Base-by-base conservation (phyloP, 2,797 vertebrate species). In the Ptychobarbus kaznakovi region DNA sequence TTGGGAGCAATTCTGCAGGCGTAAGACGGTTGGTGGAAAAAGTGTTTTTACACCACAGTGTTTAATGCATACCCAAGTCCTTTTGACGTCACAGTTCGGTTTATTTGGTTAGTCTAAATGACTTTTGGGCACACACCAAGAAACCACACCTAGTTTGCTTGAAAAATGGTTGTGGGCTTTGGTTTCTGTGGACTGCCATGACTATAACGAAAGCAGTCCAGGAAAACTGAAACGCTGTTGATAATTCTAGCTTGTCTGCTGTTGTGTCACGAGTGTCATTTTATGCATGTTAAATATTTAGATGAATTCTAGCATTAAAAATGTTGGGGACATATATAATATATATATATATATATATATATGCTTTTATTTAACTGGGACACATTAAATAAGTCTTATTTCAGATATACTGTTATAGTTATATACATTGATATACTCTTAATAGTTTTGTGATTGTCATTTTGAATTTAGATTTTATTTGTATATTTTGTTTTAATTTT, bases 1-100 rank as follows among this genome's bases (percentile, higher is more conserved):
- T 49, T 10, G 4, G 53, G 20, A 63, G 86, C 68, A 78, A 35
- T 83, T 77, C 68, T 74, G 75, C 86, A 78, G 51, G 63, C 13
- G 20, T 68, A 1, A 11, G 42, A 18, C 65, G 32, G n/a, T 49
- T 44, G 32, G 1, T 40, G 11, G 22, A 16, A 72, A 5, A 51
- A 1, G 16, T 49, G 42, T 3, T 20, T 32, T 32, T 20, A 28
- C 44, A 32, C 44, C 13, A 61, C 22, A 46, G n/a, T 16, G 13
- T 46, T 73, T 49, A 28, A 9, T 51, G 16, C 16, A 75, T 53
- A 35, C 16, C 5, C 73, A 53, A 75, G 49, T 73, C 69, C n/a
- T 16, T 66, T 38, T 68, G 65, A 35, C 32, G 35, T 72, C 40
- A 72, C 22, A 46, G 40, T 46, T 44, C 1, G 10, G 69, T 70